Base-by-base conservation (phyloP, 2,888 invertebrate species). In the Oscheius sp. region DNA sequence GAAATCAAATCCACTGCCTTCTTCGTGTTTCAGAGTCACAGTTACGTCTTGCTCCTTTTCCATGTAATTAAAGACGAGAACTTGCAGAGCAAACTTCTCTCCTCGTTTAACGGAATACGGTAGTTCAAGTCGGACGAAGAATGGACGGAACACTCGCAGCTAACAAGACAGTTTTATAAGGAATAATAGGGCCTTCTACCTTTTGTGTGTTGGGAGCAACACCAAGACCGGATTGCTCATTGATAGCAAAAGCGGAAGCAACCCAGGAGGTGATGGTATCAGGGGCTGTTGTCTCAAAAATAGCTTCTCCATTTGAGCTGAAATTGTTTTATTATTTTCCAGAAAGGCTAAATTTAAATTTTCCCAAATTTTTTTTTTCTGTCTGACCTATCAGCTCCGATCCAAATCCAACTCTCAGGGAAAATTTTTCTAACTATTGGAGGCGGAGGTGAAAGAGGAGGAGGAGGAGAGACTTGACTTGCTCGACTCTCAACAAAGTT, bases 71-170 rank as follows among this genome's bases (percentile, higher is more conserved):
- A 85, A 85, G 17, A 85, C 78, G 25, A 86, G 73, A 5, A 85
- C 84, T 53, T 95, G 92, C 63, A 95, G 90, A 0, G 94, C 92
- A 65, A 97, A 90, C 8, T 93, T 92, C 89, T 98, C 97, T 27
- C 95, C 95, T 73, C 92, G 90, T 81, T 93, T 92, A 15, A 97
- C 91, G 0, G 93, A 92, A 82, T 93, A 92, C 0, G 97, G 97
- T 57, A 96, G 88, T 86, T 95, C 93, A 8, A 94, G 90, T 6
- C 92, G 91, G 46, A 96, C 91, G 78, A 93, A 93, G 87, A 97
- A 93, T 10, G 92, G 92, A 79, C 92, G 91, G 87, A 92, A 92
- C 1, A 94, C 93, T 89, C 91, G 90, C 63, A 91, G 88, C 91
- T 88, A 88, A 83, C n/a, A 85, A 72, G 6, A 31, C 33, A 34